These are phyloP conservation scores for Vannuccia rotundouncinata DNA, from an alignment of 2,888 invertebrate genomes.

Conservation along the genomic window DNA sequence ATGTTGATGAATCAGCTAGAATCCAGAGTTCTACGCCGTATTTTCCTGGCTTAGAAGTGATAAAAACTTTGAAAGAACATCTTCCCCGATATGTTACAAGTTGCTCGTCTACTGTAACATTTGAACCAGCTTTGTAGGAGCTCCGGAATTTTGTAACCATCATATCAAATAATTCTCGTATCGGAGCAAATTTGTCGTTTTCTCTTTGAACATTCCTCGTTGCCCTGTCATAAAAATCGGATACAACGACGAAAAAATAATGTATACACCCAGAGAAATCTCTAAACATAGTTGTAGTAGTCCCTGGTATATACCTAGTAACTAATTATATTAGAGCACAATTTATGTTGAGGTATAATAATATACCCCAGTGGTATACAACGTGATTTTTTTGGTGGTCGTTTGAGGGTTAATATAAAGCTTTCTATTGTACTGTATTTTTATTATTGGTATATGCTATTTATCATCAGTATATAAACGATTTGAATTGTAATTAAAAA, in stretches of 20 bases:
- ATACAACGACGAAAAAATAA: constrained; percentile 7
- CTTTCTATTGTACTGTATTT: too few relatives aligned
- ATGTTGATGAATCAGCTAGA: constrained; percentile 7
- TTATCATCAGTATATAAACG: too few relatives aligned
- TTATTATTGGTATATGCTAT: too few relatives aligned
- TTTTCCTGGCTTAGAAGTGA: constrained; percentile 5
- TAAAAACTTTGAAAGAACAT: constrained; percentile 25
- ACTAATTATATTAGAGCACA: too few relatives aligned
- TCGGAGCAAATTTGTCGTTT: constrained; percentile 19
- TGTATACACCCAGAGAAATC: too few relatives aligned
- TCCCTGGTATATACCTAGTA: too few relatives aligned
- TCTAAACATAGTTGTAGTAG: too few relatives aligned
- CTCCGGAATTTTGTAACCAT: not conserved
- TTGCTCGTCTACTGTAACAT: not conserved
- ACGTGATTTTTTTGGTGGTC: too few relatives aligned
- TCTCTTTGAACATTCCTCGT: constrained; percentile 19
- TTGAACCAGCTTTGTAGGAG: constrained; percentile 11
- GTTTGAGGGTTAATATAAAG: too few relatives aligned
- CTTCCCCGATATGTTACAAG: constrained; percentile 3
- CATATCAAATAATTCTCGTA: not conserved
- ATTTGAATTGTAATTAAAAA: too few relatives aligned
- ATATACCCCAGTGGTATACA: too few relatives aligned
- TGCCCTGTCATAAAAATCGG: constrained; percentile 19
- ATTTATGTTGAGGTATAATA: too few relatives aligned
- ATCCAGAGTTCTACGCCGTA: constrained; percentile 15